Percentiles rank a stretch among this genome's conserved stretches.
phyloP scores from a whole-genome alignment of 2,888 invertebrate species.

The Thymelicus sylvestris region DNA sequence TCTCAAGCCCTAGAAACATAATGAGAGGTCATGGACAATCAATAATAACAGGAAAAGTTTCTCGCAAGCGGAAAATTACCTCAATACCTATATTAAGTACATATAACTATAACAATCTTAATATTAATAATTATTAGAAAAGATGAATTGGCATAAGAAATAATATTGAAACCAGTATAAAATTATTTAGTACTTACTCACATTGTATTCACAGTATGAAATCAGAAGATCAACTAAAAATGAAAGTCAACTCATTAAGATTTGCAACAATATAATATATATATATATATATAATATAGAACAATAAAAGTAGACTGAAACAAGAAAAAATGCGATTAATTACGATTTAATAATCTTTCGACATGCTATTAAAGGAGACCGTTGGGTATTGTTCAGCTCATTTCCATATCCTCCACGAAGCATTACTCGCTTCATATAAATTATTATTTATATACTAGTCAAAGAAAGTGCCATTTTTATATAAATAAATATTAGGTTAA shows the following conservation, averaged over 20 bases:
- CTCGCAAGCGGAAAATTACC: too few relatives aligned
- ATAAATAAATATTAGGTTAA: too few relatives aligned
- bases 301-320: constrained; percentile 20
- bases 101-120: too few relatives aligned
- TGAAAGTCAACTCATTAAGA: background rate
- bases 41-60: too few relatives aligned
- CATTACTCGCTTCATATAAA: background rate
- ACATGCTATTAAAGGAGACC: constrained; percentile 18
- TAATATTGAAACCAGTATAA: too few relatives aligned
- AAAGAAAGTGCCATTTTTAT: constrained; percentile 5
- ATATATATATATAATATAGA: constrained; percentile 1
- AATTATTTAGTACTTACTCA: too few relatives aligned
- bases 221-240: background rate
- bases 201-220: background rate
- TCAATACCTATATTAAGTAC: background rate
- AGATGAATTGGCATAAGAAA: background rate
- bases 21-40: too few relatives aligned
- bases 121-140: background rate
- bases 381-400: constrained; percentile 24
- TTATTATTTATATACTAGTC: background rate
- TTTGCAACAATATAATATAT: background rate
- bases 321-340: constrained; percentile 24
- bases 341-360: constrained; percentile 27
- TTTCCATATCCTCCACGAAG: constrained; percentile 8
- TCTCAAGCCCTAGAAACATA: too few relatives aligned